These are phyloP conservation scores for Atherinomorus stipes DNA, from an alignment of 2,113 vertebrate species.

Conservation along the genomic window DNA sequence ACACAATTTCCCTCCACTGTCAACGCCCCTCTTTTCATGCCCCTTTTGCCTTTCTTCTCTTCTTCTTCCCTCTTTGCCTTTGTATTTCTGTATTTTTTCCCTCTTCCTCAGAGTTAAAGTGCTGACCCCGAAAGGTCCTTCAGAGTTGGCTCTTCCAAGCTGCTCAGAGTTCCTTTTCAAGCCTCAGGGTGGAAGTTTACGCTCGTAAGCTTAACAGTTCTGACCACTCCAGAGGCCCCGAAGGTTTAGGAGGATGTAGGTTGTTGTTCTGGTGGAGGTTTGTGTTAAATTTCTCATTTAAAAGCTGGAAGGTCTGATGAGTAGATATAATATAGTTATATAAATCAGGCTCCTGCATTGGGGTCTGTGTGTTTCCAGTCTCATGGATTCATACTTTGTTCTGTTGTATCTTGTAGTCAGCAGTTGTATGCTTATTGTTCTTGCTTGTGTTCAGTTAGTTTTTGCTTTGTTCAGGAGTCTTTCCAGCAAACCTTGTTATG, in stretches of 20 bases:
- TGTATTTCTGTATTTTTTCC: background rate
- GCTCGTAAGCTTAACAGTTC: constrained; percentile 26
- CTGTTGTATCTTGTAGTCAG: too few relatives aligned
- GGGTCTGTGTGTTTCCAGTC: too few relatives aligned
- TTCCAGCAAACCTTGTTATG: too few relatives aligned
- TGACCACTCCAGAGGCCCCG: constrained; percentile 15
- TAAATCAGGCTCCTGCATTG: too few relatives aligned
- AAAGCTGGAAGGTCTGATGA: background rate
- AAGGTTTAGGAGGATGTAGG: background rate
- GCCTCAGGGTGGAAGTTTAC: constrained; percentile 13
- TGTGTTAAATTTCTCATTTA: constrained; percentile 8
- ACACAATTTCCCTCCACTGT: background rate
- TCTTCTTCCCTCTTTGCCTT: constrained; percentile 8
- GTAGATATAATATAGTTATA: too few relatives aligned
- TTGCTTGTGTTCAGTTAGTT: too few relatives aligned
- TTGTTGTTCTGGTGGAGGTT: background rate
- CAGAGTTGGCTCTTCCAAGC: constrained; percentile 7
- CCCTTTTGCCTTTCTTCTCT: background rate
- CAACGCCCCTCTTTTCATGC: background rate
- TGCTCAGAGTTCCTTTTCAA: constrained; percentile 10
- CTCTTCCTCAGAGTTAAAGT: background rate
- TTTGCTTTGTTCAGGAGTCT: too few relatives aligned
- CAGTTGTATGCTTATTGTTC: too few relatives aligned
- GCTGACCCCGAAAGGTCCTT: constrained; percentile 38
- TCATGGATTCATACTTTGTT: too few relatives aligned